These are phyloP conservation scores for Clarias platycephalus DNA, from an alignment of 2,797 vertebrate genomes.

Conservation along the genomic window DNA sequence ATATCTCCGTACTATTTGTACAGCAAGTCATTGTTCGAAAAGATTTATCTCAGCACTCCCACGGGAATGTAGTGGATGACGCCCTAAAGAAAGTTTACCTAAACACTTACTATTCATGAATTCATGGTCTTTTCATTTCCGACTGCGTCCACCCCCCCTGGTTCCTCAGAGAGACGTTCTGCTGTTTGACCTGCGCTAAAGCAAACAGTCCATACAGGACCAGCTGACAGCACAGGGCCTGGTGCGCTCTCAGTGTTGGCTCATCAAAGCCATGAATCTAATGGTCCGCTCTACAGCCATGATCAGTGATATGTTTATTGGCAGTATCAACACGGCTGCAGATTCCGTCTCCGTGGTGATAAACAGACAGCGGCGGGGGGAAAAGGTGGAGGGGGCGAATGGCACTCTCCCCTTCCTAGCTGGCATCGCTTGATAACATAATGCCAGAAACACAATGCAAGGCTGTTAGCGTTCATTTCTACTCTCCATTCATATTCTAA, in stretches of 20 bases:
- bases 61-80: slow-evolving; percentile 32
- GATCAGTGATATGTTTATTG: slow-evolving; percentile 74
- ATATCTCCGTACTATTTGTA: neutral
- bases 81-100: slow-evolving; percentile 42
- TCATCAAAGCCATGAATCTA: slow-evolving; percentile 67
- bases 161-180: slow-evolving; percentile 57
- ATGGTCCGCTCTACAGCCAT: slow-evolving; percentile 58
- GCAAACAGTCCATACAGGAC: slow-evolving; percentile 67
- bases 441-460: slow-evolving; percentile 39
- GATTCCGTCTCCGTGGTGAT: slow-evolving; percentile 66
- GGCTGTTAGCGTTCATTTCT: slow-evolving; percentile 38
- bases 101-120: slow-evolving; percentile 55
- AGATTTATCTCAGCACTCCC: slow-evolving; percentile 20
- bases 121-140: slow-evolving; percentile 55
- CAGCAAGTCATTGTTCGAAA: neutral
- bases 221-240: slow-evolving; percentile 55
- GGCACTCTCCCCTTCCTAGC: slow-evolving; percentile 43
- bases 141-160: slow-evolving; percentile 45
- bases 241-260: slow-evolving; percentile 60
- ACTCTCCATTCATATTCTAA: slow-evolving; percentile 31
- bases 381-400: slow-evolving; percentile 6
- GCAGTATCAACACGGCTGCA: slow-evolving; percentile 72
- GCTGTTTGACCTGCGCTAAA: slow-evolving; percentile 63
- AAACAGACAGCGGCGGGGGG: slow-evolving; percentile 44
- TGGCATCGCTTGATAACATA: slow-evolving; percentile 69